Percentiles rank a stretch among this genome's conserved stretches.
phyloP scores from a whole-genome alignment of 2,797 vertebrate genomes.

The Carapus acus region DNA sequence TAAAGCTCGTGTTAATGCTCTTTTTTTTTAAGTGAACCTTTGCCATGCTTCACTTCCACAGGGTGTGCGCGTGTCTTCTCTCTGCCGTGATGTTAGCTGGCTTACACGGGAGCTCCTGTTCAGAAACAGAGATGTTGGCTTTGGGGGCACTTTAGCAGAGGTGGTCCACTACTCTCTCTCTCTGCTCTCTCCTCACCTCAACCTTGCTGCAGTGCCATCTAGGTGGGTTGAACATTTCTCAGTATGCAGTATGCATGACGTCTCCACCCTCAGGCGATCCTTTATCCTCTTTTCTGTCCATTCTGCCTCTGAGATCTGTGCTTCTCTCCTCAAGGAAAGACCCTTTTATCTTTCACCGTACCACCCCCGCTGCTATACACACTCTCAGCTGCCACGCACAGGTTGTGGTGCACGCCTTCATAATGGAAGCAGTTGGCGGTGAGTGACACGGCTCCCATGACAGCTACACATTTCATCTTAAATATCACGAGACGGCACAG shows the following conservation, averaged over 20 bases:
- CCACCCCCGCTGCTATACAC: conserved; percentile 48
- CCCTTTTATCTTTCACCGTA: conserved; percentile 60
- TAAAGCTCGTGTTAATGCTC: conserved; percentile 26
- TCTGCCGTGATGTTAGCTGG: conserved; percentile 80
- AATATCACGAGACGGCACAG: conserved; percentile 32
- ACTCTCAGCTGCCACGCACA: conserved; percentile 68
- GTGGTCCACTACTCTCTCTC: conserved; percentile 73
- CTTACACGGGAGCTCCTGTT: conserved; percentile 84
- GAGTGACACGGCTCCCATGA: conserved; percentile 36
- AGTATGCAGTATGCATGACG: not conserved
- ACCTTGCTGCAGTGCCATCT: conserved; percentile 51
- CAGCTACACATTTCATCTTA: too few species aligned
- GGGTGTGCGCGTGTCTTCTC: conserved; percentile 73
- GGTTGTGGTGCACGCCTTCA: conserved; percentile 70
- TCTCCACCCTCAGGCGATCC: too few species aligned
- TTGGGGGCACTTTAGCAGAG: conserved; percentile 73
- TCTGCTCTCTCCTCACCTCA: conserved; percentile 68
- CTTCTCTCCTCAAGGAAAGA: conserved; percentile 48
- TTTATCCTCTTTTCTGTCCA: conserved; percentile 8
- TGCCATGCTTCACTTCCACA: conserved; percentile 45
- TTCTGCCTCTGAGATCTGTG: not conserved
- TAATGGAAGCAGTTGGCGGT: conserved; percentile 84
- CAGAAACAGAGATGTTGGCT: conserved; percentile 78
- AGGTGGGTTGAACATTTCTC: conserved; percentile 53
- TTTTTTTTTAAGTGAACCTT: conserved; percentile 26